Evolutionary conservation across 2,113 vertebrate genomes (phyloP), one percentile per base, ranked within the genome.

Genomic region (Gymnogyps californianus): DNA sequence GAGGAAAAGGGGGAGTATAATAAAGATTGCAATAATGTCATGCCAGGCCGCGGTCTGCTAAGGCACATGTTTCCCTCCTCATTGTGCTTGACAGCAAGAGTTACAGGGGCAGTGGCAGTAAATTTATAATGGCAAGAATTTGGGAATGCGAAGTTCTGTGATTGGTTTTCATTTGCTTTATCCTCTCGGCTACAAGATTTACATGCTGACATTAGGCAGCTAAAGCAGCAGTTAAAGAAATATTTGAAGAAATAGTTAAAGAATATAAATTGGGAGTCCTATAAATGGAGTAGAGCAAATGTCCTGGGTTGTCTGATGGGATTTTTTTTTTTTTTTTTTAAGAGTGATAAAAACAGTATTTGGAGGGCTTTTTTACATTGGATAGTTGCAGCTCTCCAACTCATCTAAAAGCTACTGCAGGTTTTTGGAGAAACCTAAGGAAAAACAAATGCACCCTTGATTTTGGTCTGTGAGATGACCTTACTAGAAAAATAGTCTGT

Each of bases 161-260:
- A 96, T 55, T 95, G 84, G 69, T 93, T 95, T 97, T 96, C 82
- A 89, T 96, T 94, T 91, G 57, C 76, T 93, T 52, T 44, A 66
- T 85, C 75, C 84, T 87, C 90, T 93, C 2, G 0, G 77, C 70
- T 90, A 57, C 78, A 57, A 95, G 96, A 96, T 96, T 96, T 96
- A 92, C 90, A 78, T 32, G 86, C 71, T 72, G 74, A 83, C 67
- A 70, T 71, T 44, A 80, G 59, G 75, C 76, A 80, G 88, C 82
- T 69, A 88, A 80, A 91, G 88, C 81, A 93, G 94, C 87, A 47
- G 6, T 89, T 86, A n/a, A 28, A 89, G 61, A 82, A 80, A 76
- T 79, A 78, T 18, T 91, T 67, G 26, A 57, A 94, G 44, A 89
- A 91, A 67, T 13, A 42, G 55, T 6, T 78, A 55, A 62, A 57